Conservation (phyloP, 2,888 invertebrate genomes). For the Leptothorax acervorum region DNA sequence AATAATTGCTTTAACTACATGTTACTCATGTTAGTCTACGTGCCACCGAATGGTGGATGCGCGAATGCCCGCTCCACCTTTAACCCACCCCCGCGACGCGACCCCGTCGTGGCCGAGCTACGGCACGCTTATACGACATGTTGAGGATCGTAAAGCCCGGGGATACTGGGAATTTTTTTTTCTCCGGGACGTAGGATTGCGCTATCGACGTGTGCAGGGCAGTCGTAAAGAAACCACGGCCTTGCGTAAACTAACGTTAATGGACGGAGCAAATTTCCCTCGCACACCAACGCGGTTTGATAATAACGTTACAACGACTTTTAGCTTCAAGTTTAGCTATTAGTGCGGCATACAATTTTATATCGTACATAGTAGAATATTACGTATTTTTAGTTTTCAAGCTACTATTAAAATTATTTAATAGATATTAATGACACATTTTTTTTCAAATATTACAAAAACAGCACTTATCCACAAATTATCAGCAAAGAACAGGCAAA, state of each 20-base stretch:
- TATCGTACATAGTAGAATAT: neutral
- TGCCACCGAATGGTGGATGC: neutral
- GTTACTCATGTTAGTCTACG: neutral
- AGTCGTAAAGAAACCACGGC: conserved; percentile 80
- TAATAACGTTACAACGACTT: conserved; percentile 7
- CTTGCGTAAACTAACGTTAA: conserved; percentile 80
- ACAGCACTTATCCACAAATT: neutral
- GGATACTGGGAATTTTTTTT: conserved; percentile 76
- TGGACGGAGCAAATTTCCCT: conserved; percentile 59
- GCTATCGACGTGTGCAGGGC: conserved; percentile 77
- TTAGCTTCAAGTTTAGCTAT: neutral
- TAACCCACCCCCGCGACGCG: conserved; percentile 22
- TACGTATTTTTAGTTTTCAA: neutral
- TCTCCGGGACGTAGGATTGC: conserved; percentile 65
- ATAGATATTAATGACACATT: neutral
- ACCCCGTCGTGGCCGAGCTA: conserved; percentile 32
- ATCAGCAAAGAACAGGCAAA: neutral
- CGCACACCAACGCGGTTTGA: conserved; percentile 24
- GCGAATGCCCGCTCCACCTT: conserved; percentile 16
- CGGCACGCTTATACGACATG: conserved; percentile 73
- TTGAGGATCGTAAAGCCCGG: conserved; percentile 76
- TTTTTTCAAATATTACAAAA: neutral
- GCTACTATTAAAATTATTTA: neutral
- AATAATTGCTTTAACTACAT: conserved; percentile 62
- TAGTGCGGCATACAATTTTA: neutral